Conservation (phyloP, 2,113 vertebrate species). For the Isichthys henryi region DNA sequence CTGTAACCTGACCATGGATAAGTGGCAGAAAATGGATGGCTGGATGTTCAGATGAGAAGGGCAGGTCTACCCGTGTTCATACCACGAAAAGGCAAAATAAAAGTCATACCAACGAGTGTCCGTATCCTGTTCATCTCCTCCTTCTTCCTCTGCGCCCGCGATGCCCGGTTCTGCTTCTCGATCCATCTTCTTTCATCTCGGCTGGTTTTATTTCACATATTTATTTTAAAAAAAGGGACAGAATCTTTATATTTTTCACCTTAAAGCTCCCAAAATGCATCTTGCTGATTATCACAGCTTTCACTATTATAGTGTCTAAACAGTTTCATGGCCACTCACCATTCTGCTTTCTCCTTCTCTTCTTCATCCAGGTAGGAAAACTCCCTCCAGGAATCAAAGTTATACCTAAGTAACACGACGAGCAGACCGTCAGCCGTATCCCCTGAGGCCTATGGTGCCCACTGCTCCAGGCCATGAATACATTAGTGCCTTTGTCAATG, state of each 20-base stretch:
- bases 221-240: neutral
- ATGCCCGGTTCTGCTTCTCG: conserved; percentile 94
- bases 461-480: neutral
- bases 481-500: neutral
- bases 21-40: neutral
- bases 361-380: conserved; percentile 99
- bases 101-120: conserved; percentile 70
- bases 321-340: conserved; percentile 57
- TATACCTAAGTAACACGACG: conserved; percentile 69
- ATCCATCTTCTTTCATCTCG: conserved; percentile 97
- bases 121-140: conserved; percentile 98
- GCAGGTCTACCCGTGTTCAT: neutral
- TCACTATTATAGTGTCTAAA: neutral
- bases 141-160: conserved; percentile 88
- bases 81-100: conserved; percentile 30
- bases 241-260: neutral
- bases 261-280: neutral
- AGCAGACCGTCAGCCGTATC: neutral
- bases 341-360: conserved; percentile 98
- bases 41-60: neutral
- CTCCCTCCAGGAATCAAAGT: conserved; percentile 98
- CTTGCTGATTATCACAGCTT: neutral
- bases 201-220: conserved; percentile 47
- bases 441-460: neutral
- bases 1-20: neutral